Conservation (phyloP, 2,113 vertebrate species). For the Mesoclemmys tuberculata region DNA sequence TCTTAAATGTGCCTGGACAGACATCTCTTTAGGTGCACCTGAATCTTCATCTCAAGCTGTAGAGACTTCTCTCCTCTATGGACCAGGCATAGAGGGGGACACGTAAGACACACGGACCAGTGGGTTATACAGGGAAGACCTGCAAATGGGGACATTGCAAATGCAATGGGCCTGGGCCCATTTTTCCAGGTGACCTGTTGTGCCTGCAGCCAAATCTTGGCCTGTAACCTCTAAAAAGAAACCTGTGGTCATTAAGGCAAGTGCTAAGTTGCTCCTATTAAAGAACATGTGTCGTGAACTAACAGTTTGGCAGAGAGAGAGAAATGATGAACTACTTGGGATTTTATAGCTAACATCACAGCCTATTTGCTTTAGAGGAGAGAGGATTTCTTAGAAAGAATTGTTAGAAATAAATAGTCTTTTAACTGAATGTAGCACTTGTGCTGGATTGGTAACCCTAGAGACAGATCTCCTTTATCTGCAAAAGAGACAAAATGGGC, state of each 20-base stretch:
- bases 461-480: accelerated
- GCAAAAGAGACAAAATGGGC: accelerated
- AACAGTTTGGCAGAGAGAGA: neutral
- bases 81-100: neutral
- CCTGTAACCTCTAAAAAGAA: neutral
- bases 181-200: neutral
- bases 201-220: neutral
- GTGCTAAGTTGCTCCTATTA: neutral
- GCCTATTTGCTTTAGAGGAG: neutral
- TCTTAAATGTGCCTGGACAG: neutral
- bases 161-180: neutral
- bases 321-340: neutral
- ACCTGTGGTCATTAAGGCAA: neutral
- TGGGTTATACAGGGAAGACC: no score
- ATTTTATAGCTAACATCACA: neutral
- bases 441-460: neutral
- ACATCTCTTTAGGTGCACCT: neutral
- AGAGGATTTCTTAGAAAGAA: neutral
- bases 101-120: accelerated
- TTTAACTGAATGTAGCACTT: accelerated
- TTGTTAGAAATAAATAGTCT: accelerated
- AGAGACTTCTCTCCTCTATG: neutral
- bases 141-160: neutral
- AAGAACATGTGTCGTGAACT: accelerated
- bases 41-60: neutral